A percentile compares a stretch with the other conserved stretches of the same genome.
These are phyloP conservation scores for Pseudoips prasinana DNA, from an alignment of 2,888 invertebrate species.

Conservation along the genomic window DNA sequence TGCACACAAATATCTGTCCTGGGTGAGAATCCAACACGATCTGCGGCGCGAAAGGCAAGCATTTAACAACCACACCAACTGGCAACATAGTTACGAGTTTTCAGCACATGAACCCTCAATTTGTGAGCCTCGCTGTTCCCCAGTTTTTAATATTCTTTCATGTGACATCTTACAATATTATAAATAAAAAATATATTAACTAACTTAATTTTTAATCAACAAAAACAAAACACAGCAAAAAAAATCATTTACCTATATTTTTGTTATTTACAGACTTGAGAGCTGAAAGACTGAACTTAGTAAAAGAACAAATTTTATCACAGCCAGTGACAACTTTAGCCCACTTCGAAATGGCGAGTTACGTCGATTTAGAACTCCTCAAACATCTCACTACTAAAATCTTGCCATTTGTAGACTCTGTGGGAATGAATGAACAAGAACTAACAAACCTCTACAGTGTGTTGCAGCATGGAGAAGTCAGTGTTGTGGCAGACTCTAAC, in stretches of 20 bases:
- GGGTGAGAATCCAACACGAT: too few species aligned
- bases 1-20: too few species aligned
- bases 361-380: conserved; percentile 87
- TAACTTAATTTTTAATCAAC: too few species aligned
- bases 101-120: too few species aligned
- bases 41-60: too few species aligned
- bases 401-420: conserved; percentile 88
- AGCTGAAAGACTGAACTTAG: conserved; percentile 82
- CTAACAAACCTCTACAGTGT: conserved; percentile 88
- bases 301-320: conserved; percentile 84
- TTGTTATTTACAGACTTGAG: conserved; percentile 80
- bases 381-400: conserved; percentile 85
- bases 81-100: too few species aligned
- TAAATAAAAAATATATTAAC: too few species aligned
- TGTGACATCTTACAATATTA: too few species aligned
- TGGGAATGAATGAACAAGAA: conserved; percentile 96
- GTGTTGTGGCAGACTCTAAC: conserved; percentile 88
- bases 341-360: conserved; percentile 95
- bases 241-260: not conserved
- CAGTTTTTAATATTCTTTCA: too few species aligned
- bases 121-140: too few species aligned
- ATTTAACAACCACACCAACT: too few species aligned
- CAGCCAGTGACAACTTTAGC: conserved; percentile 83
- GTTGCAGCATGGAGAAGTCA: conserved; percentile 86
- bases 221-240: too few species aligned